Evolutionary conservation across 2,113 vertebrate genomes (phyloP).

Genomic region (Melanerpes aurifrons): DNA sequence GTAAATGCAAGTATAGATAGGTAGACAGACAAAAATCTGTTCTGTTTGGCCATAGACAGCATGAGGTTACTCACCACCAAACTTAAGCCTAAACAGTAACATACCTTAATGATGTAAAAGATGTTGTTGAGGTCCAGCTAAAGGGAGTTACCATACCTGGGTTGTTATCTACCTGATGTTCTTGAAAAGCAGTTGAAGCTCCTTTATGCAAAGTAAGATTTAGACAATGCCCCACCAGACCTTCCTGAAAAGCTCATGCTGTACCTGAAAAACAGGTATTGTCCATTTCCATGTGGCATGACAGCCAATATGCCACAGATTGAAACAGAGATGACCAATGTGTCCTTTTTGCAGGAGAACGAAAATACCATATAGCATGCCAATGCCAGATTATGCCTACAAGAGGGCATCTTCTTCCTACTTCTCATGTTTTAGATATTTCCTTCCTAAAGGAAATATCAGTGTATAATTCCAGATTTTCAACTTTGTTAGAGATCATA

Average conservation of each 20-base stretch:
- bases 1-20: not conserved
- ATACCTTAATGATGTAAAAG: not conserved
- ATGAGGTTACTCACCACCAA: not conserved
- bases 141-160: not conserved
- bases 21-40: not conserved
- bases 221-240: not conserved
- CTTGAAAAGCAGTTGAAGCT: not conserved
- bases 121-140: not conserved
- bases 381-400: not conserved
- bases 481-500: not conserved
- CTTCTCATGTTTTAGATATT: not conserved
- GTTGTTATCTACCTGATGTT: not conserved
- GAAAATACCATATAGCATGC: too few relatives aligned
- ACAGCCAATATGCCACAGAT: not conserved
- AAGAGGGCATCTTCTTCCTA: not conserved
- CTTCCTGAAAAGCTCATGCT: not conserved
- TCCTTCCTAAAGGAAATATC: not conserved
- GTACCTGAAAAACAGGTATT: not conserved
- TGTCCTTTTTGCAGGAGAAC: not conserved
- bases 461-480: not conserved
- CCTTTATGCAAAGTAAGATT: not conserved
- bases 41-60: not conserved
- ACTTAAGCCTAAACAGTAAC: not conserved
- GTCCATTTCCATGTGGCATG: not conserved
- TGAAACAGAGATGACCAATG: not conserved